A percentile compares a stretch with the other conserved stretches of the same genome.
phyloP scores from a whole-genome alignment of 1,140 invertebrate species.

The Cylas formicarius region DNA sequence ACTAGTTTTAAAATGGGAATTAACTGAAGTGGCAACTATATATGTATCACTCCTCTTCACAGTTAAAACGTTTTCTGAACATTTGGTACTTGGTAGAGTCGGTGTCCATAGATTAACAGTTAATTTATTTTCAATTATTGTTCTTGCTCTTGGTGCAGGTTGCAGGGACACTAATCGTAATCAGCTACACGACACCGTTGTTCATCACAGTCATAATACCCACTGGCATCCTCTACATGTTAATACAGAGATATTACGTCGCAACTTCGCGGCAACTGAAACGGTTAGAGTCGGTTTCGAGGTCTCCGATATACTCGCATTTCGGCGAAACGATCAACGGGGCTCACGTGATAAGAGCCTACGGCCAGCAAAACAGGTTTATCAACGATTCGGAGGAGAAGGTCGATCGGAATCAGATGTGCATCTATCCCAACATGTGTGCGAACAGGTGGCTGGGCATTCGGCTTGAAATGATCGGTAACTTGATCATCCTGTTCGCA shows the following conservation, averaged over 20 bases:
- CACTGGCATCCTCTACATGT: slow-evolving; percentile 78
- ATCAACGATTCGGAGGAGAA: slow-evolving; percentile 71
- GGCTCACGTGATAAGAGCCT: slow-evolving; percentile 66
- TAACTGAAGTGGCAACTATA: slow-evolving; percentile 45
- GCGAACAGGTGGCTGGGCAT: slow-evolving; percentile 87
- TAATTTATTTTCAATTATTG: background rate
- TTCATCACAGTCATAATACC: slow-evolving; percentile 79
- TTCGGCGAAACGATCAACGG: slow-evolving; percentile 89
- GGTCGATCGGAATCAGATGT: slow-evolving; percentile 82
- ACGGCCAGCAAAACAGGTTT: slow-evolving; percentile 60
- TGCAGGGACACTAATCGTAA: slow-evolving; percentile 77
- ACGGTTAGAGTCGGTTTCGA: slow-evolving; percentile 86
- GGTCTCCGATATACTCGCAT: slow-evolving; percentile 96
- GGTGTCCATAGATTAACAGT: slow-evolving; percentile 78
- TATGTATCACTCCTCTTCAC: slow-evolving; percentile 64
- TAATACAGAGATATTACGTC: slow-evolving; percentile 91
- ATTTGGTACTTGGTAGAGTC: too few relatives aligned
- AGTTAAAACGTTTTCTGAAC: too few relatives aligned
- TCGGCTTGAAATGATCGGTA: slow-evolving; percentile 84
- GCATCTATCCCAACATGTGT: slow-evolving; percentile 78
- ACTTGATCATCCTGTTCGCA: slow-evolving; percentile 82
- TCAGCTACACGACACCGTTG: slow-evolving; percentile 80
- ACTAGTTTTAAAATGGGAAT: background rate
- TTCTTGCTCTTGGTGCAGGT: slow-evolving; percentile 58
- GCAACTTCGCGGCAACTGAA: slow-evolving; percentile 88